Base-by-base conservation (phyloP, 2,797 vertebrate genomes). In the Diplodus sargus region DNA sequence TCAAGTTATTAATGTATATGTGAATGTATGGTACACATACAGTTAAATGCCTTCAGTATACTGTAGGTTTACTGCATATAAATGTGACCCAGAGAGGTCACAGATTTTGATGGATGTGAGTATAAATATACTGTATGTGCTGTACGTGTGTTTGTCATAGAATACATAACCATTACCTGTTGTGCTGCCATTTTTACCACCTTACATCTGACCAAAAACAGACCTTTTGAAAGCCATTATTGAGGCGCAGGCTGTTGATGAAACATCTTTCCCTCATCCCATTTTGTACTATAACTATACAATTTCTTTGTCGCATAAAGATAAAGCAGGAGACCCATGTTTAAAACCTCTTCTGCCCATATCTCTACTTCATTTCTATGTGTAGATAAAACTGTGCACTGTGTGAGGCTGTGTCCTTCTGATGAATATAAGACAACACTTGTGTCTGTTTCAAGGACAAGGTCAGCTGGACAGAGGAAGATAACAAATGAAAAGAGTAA, bases 21-120 rank as follows among this genome's bases (percentile, higher is more conserved):
- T 91, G 87, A 87, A 87, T 90, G 81, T 91, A 69, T 69, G 62
- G 66, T 83, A 47, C 72, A 70, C 76, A 76, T 81, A 79, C 51
- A 76, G 74, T 76, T 47, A 74, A 84, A 71, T 74, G 51, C 78
- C 80, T 84, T 81, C 71, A 67, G 48, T 63, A 47, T 73, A 60
- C 76, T 66, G 76, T 81, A 52, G 70, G 79, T 66, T 81, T 61
- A 79, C 70, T 81, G 45, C 68, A 77, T 84, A 82, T 71, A 82
- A 66, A 74, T 61, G 57, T 82, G 70, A 75, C 77, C 51, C 12
- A 22, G 13, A 74, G 34, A 23, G 72, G 66, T 85, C 67, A 51
- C 42, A 57, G 15, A 64, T 79, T 76, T 79, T 4, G 20, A 62
- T 85, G 73, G 71, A 82, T 80, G 83, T 89, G 75, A 72, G 66